Conservation (phyloP, 1,140 invertebrate genomes). For the Orchesella cincta region DNA sequence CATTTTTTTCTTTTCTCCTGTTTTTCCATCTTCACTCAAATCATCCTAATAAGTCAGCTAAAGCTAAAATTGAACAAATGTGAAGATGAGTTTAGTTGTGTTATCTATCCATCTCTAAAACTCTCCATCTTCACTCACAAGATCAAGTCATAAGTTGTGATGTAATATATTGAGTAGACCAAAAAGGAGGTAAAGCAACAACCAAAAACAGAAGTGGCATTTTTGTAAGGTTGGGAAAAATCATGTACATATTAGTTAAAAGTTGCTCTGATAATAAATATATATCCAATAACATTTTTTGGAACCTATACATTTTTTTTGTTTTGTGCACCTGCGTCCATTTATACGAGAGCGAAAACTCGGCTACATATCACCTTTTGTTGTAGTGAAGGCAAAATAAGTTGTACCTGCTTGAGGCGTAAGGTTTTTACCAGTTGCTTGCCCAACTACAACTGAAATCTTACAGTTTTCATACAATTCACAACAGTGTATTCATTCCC, state of each 20-base stretch:
- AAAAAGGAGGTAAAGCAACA: background rate
- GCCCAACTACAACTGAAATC: too few relatives aligned
- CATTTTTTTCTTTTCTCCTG: too few relatives aligned
- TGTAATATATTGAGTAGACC: background rate
- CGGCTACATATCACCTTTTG: background rate
- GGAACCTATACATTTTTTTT: background rate
- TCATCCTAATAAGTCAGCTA: too few relatives aligned
- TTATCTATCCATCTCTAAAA: background rate
- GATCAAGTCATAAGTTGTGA: too few relatives aligned
- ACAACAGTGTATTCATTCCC: too few relatives aligned
- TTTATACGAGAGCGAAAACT: background rate
- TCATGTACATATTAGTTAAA: background rate
- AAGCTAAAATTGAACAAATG: background rate
- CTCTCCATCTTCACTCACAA: background rate
- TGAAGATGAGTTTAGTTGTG: background rate
- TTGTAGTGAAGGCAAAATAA: background rate
- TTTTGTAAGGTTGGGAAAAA: background rate
- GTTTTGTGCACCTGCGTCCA: constrained; percentile 2
- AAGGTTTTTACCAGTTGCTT: too few relatives aligned
- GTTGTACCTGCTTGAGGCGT: constrained; percentile 2
- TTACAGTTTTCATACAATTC: too few relatives aligned
- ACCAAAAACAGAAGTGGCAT: background rate
- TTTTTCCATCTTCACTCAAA: too few relatives aligned
- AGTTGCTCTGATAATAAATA: constrained; percentile 14
- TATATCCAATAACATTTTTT: background rate